Base-by-base conservation (phyloP, 2,888 invertebrate genomes). In the Masnerella sp. region DNA sequence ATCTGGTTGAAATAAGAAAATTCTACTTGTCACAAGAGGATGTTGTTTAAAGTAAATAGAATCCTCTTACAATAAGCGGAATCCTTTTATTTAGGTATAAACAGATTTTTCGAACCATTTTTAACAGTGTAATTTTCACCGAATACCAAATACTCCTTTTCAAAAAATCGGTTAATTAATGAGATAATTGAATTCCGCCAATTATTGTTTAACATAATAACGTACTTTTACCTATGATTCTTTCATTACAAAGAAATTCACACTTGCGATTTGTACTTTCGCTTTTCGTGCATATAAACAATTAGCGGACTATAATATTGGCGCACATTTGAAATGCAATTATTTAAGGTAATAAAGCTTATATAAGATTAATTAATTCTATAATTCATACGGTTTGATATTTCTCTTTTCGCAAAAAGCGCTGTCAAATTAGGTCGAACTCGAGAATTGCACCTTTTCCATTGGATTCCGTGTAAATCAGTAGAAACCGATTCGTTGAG, bases 281-380 rank as follows among this genome's bases (percentile, higher is more conserved):
- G 61, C 68, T 61, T 69, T 61, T 61, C 68, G 54, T 61, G 61
- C 17, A 20, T 38, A 61, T 38, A 25, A 43, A 54, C 47, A 61
- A 59, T 68, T 52, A 68, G 9, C 18, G 38, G 30, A 22, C 17
- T 17, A 14, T 34, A 49, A 56, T 22, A 36, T 67, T 17, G 14
- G 45, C 12, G 38, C 38, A 47, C 20, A 36, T 14, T 15, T 4
- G n/a, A 7, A 47, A 32, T 5, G 12, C 32, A 49, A 32, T 49
- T 18, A 42, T 61, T 28, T 12, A 40, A 40, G 49, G 14, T 20
- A 42, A 32, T 51, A 32, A 34, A 12, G 5, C 62, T 62, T 62
- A 62, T 51, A 47, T 62, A 62, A 62, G 47, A 22, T 49, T 8
- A 34, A 38, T 47, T 8, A 47, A 34, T 15, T 25, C 17, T 9